Evolutionary conservation across 2,113 vertebrate species (phyloP).

Genomic region (Petaurus breviceps): DNA sequence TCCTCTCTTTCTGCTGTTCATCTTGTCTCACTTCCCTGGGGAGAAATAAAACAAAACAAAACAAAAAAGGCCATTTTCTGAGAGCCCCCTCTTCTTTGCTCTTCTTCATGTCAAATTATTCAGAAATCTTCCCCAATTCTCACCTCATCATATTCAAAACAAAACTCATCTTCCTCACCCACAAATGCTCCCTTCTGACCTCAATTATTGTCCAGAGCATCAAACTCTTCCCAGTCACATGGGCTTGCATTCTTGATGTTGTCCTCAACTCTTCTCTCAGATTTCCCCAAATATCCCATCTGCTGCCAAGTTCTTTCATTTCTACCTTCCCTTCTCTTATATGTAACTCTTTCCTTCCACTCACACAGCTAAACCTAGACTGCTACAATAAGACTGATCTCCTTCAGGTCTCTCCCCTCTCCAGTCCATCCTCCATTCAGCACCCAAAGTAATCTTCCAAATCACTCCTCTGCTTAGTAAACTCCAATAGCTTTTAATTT

Average conservation of each 20-base stretch:
- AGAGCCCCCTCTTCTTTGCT: not conserved
- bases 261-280: not conserved
- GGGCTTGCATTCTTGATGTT: not conserved
- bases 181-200: not conserved
- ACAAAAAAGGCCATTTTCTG: not conserved
- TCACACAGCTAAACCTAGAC: not conserved
- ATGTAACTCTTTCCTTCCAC: not conserved
- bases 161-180: not conserved
- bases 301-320: not conserved
- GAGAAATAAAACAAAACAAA: too few relatives aligned
- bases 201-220: not conserved
- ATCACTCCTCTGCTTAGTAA: not conserved
- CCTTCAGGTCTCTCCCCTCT: not conserved
- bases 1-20: not conserved
- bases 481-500: not conserved
- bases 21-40: not conserved
- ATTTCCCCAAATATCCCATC: not conserved
- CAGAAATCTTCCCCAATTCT: not conserved
- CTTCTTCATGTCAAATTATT: not conserved
- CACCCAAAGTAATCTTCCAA: not conserved
- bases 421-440: not conserved
- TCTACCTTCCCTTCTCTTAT: not conserved
- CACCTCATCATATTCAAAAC: not conserved
- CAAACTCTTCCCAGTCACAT: not conserved
- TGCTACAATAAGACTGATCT: not conserved